Conservation (phyloP, 2,797 vertebrate species). For the Epinephelus awoara region DNA sequence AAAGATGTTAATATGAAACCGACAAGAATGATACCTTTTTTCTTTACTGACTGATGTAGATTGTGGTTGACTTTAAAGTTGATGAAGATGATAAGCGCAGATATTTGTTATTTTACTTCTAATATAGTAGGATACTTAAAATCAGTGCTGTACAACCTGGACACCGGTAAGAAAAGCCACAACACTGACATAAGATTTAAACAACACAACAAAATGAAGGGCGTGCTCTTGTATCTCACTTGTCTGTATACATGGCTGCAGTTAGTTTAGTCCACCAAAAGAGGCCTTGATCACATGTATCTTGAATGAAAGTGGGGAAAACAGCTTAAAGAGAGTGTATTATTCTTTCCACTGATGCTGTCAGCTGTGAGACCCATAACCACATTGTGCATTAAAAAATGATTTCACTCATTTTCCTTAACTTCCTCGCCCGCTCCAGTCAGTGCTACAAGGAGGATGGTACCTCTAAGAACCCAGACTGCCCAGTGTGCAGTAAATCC, state of each 20-base stretch:
- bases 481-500: slow-evolving; percentile 99
- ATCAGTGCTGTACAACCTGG: no score
- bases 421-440: slow-evolving; percentile 82
- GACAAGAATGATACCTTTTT: no score
- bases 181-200: no score
- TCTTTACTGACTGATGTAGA: no score
- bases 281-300: background rate
- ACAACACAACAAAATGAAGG: no score
- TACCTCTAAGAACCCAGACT: slow-evolving; percentile 98
- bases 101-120: no score
- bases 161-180: no score
- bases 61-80: no score
- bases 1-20: no score
- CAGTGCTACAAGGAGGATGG: slow-evolving; percentile 99
- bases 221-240: background rate
- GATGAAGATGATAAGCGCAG: no score
- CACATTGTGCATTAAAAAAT: background rate
- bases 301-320: background rate
- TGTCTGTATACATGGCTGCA: background rate
- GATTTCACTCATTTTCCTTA: slow-evolving; percentile 74
- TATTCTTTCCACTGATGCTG: background rate
- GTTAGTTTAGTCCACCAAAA: background rate
- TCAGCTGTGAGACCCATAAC: background rate
- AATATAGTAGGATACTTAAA: no score
- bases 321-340: background rate